These are phyloP conservation scores for Centrocercus urophasianus DNA, from an alignment of 2,113 vertebrate genomes.

Conservation along the genomic window DNA sequence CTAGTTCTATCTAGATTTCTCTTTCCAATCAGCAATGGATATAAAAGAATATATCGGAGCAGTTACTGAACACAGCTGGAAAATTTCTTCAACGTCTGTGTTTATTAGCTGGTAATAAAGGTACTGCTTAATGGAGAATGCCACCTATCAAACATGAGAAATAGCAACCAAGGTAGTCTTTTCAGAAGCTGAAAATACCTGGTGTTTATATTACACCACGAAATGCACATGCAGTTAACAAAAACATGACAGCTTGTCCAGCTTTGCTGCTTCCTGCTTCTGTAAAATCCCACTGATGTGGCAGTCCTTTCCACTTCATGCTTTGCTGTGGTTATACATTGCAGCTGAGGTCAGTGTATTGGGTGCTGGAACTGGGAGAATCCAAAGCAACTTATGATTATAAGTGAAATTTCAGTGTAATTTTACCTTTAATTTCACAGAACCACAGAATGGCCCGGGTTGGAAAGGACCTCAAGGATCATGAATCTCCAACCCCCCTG, in stretches of 20 bases:
- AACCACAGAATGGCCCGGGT: too few relatives aligned
- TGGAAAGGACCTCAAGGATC: too few relatives aligned
- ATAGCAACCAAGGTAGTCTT: neutral
- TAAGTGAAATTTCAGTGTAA: neutral
- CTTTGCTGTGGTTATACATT: neutral
- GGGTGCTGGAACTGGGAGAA: neutral
- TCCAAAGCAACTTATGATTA: neutral
- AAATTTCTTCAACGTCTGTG: neutral
- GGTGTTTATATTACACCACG: neutral
- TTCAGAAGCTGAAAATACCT: neutral
- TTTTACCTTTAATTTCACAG: neutral
- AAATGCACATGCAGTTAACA: fast-evolving
- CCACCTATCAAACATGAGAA: neutral
- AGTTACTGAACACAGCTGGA: neutral
- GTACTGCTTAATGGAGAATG: neutral
- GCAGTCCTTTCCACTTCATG: neutral
- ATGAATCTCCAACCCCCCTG: too few relatives aligned
- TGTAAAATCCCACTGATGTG: neutral
- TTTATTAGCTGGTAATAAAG: neutral
- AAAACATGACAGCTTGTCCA: neutral
- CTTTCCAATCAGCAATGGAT: neutral
- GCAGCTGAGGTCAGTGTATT: fast-evolving
- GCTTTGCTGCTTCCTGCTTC: neutral
- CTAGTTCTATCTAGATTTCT: neutral
- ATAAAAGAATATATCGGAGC: neutral